Percentiles rank a stretch among this genome's conserved stretches.
phyloP scores from a whole-genome alignment of 2,113 vertebrate genomes.

The Piprites chloris region DNA sequence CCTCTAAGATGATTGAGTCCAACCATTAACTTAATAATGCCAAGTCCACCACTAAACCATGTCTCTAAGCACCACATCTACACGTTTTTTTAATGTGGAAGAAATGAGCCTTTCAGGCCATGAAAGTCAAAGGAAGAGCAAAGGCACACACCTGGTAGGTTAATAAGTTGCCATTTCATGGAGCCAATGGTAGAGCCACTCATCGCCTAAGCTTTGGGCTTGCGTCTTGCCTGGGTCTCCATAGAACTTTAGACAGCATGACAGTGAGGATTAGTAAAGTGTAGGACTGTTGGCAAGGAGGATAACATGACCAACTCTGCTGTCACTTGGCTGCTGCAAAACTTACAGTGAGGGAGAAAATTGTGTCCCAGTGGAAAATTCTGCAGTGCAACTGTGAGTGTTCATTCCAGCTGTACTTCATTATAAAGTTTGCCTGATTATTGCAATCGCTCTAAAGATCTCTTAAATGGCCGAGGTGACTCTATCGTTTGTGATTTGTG shows the following conservation, averaged over 20 bases:
- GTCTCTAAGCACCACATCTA: not conserved
- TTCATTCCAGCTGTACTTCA: slow-evolving; percentile 31
- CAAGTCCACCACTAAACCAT: not conserved
- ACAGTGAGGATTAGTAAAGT: not conserved
- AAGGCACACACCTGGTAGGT: not conserved
- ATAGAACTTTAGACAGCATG: not conserved
- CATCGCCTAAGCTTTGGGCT: not conserved
- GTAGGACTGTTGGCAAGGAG: not conserved
- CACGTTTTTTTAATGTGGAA: not conserved
- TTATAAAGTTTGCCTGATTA: slow-evolving; percentile 40
- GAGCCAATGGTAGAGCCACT: accelerated
- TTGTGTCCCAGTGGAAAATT: not conserved
- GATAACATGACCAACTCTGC: not conserved
- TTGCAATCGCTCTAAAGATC: slow-evolving; percentile 33
- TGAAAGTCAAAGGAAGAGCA: not conserved
- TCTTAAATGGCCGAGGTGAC: slow-evolving; percentile 32
- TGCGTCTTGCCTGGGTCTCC: accelerated
- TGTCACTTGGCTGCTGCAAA: not conserved
- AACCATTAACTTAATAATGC: not conserved
- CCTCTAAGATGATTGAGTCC: not conserved
- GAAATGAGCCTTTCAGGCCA: accelerated
- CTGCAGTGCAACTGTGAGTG: not conserved
- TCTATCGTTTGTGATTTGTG: slow-evolving; percentile 6
- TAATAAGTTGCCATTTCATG: not conserved
- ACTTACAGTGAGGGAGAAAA: not conserved